These are phyloP conservation scores for Prorops nasuta DNA, from an alignment of 1,140 invertebrate species.

Conservation along the genomic window DNA sequence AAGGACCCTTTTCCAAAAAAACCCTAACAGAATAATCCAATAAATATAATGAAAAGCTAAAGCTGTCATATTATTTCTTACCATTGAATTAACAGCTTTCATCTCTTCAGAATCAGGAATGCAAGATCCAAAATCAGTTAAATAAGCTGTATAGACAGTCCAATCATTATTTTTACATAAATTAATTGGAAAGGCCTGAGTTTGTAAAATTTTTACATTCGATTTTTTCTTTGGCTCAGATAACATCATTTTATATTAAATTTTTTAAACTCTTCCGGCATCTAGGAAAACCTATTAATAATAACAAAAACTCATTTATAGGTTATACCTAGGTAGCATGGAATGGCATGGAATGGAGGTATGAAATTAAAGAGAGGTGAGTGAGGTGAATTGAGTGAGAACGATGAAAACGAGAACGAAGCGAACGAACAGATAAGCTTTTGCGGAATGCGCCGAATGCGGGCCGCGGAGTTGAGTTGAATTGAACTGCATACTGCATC, in stretches of 20 bases:
- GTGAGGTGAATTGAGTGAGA: too few species aligned
- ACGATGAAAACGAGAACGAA: too few species aligned
- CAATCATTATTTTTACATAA: conserved; percentile 51
- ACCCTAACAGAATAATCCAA: conserved; percentile 55
- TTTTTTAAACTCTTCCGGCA: conserved; percentile 1
- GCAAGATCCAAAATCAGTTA: conserved; percentile 66
- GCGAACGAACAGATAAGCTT: too few species aligned
- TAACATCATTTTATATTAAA: conserved; percentile 49
- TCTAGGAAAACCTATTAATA: too few species aligned
- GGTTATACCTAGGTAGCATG: too few species aligned
- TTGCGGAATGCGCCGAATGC: too few species aligned
- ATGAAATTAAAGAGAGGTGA: too few species aligned
- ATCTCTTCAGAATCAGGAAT: conserved; percentile 63
- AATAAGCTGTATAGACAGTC: conserved; percentile 60
- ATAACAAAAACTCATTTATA: too few species aligned
- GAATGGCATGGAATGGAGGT: too few species aligned
- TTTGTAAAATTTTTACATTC: conserved; percentile 34
- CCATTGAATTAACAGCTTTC: conserved; percentile 63
- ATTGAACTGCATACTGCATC: too few species aligned
- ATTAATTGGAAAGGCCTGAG: conserved; percentile 54
- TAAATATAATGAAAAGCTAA: conserved; percentile 6
- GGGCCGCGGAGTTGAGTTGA: too few species aligned
- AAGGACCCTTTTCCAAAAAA: conserved; percentile 73
- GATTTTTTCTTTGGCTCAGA: conserved; percentile 50
- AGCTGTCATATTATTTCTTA: conserved; percentile 22